Conservation (phyloP, 2,797 vertebrate genomes). For the Chloroceryle inda region DNA sequence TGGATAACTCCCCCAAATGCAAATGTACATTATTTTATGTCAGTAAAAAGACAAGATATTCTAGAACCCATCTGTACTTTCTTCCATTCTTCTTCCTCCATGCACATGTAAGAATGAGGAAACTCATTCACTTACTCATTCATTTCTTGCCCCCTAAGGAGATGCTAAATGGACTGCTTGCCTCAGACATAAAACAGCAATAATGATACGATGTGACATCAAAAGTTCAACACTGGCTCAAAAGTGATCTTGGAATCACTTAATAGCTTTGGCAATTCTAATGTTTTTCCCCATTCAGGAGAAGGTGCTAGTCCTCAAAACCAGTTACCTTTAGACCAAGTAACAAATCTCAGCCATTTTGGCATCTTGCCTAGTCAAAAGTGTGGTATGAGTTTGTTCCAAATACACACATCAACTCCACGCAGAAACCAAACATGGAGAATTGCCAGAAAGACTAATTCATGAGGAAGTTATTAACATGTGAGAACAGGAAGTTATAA, state of each 20-base stretch:
- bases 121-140: not conserved
- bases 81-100: not conserved
- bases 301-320: constrained; percentile 25
- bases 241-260: not conserved
- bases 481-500: constrained; percentile 59
- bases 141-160: not conserved
- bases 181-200: not conserved
- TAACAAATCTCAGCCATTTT: constrained; percentile 31
- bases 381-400: constrained; percentile 27
- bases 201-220: not conserved
- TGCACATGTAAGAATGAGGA: not conserved
- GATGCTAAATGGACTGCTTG: not conserved
- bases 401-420: constrained; percentile 44
- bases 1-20: not conserved
- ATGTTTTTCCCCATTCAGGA: not conserved
- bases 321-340: not conserved
- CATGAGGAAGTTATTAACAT: constrained; percentile 54
- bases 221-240: not conserved
- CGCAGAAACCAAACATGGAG: constrained; percentile 37
- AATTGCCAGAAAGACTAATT: constrained; percentile 41
- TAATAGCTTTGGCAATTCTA: not conserved
- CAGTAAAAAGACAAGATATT: not conserved
- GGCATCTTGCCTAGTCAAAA: constrained; percentile 38
- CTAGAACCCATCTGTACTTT: not conserved
- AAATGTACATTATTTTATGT: not conserved